These are phyloP conservation scores for Lagria hirta DNA, from an alignment of 2,888 invertebrate species.

Conservation along the genomic window DNA sequence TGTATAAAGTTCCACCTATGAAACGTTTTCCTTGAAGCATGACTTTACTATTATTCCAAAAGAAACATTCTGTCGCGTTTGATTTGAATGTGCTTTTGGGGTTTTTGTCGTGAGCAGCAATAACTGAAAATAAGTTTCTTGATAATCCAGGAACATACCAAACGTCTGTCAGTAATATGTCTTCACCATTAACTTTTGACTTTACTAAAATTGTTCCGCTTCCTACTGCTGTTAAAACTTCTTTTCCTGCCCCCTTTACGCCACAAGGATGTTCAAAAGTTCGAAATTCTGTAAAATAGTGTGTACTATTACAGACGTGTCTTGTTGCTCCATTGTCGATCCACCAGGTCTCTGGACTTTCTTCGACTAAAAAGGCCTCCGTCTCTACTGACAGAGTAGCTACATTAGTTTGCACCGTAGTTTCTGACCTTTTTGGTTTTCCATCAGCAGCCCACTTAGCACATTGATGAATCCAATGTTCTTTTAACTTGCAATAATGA, in stretches of 20 bases:
- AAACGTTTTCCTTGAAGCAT: conserved; percentile 21
- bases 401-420: conserved; percentile 6
- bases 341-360: conserved; percentile 35
- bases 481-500: conserved; percentile 20
- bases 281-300: conserved; percentile 28
- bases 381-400: conserved; percentile 17
- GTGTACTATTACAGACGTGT: conserved; percentile 35
- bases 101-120: conserved; percentile 34
- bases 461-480: conserved; percentile 17
- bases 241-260: conserved; percentile 33
- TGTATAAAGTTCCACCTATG: conserved; percentile 30
- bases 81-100: conserved; percentile 30
- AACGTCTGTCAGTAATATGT: conserved; percentile 31
- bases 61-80: conserved; percentile 28
- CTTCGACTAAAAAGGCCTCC: conserved; percentile 24
- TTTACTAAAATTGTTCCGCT: conserved; percentile 21
- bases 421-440: conserved; percentile 12
- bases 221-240: conserved; percentile 27
- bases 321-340: conserved; percentile 44
- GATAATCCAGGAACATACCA: conserved; percentile 38
- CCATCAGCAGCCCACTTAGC: conserved; percentile 38
- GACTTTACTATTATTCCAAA: conserved; percentile 20
- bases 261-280: conserved; percentile 27
- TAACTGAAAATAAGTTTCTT: conserved; percentile 39
- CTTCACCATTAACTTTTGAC: conserved; percentile 9